Evolutionary conservation across 1,140 invertebrate genomes (phyloP).

Genomic region (Tetranychus cinnabarinus): DNA sequence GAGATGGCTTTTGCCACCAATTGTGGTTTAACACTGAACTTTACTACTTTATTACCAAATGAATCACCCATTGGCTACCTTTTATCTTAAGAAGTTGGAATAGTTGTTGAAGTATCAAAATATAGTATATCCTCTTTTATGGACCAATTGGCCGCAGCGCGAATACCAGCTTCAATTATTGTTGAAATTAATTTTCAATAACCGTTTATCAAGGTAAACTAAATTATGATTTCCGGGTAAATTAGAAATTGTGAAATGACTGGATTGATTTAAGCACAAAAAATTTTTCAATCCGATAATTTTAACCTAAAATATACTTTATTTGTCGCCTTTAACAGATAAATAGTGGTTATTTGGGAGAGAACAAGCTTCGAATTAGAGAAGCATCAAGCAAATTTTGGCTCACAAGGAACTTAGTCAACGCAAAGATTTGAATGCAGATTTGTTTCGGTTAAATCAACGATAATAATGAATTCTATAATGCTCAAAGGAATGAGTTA

Average conservation of each 20-base stretch:
- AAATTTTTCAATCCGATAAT: too few species aligned
- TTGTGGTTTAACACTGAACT: conserved; percentile 43
- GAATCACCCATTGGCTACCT: conserved; percentile 25
- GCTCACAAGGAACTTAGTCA: conserved; percentile 37
- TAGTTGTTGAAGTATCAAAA: conserved; percentile 54
- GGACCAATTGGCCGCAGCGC: conserved; percentile 29
- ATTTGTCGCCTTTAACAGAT: conserved; percentile 19
- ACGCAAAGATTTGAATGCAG: conserved; percentile 73
- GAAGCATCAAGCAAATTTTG: conserved; percentile 43
- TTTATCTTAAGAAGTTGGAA: conserved; percentile 75
- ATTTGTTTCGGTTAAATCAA: conserved; percentile 58
- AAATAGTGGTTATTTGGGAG: conserved; percentile 48
- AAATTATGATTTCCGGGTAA: neutral
- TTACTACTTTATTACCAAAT: conserved; percentile 5
- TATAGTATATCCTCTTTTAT: conserved; percentile 32
- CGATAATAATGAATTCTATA: conserved; percentile 37
- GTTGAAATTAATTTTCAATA: conserved; percentile 24
- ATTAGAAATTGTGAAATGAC: too few species aligned
- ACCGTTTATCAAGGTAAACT: conserved; percentile 1
- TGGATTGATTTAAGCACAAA: too few species aligned
- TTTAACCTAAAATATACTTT: too few species aligned
- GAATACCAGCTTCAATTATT: conserved; percentile 41
- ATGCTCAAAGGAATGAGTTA: conserved; percentile 69
- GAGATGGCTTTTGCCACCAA: conserved; percentile 90
- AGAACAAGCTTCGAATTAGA: conserved; percentile 80